Conservation (phyloP, 1,140 invertebrate species). For the Coboldia fuscipes region DNA sequence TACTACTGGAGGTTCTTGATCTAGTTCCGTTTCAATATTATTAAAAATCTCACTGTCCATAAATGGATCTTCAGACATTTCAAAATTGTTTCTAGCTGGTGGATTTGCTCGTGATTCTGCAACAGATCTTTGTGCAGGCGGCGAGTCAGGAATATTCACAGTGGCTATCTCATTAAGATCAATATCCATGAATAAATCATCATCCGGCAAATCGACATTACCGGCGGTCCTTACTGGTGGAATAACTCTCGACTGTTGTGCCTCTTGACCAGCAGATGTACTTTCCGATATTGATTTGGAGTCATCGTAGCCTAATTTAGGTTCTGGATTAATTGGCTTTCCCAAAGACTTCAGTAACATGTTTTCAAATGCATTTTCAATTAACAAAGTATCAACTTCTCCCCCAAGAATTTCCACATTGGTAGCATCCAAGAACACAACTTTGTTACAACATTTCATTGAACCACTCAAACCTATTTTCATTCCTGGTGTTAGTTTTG, state of each 20-base stretch:
- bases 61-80: too few relatives aligned
- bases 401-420: conserved; percentile 47
- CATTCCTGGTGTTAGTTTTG: conserved; percentile 35
- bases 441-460: conserved; percentile 41
- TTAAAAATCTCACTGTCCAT: too few relatives aligned
- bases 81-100: too few relatives aligned
- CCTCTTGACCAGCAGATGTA: background rate
- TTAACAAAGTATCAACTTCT: conserved; percentile 40
- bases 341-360: conserved; percentile 32
- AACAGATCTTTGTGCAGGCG: background rate
- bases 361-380: conserved; percentile 34
- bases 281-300: too few relatives aligned
- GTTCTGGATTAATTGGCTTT: conserved; percentile 24
- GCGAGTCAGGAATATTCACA: background rate
- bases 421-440: conserved; percentile 39
- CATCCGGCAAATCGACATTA: conserved; percentile 7
- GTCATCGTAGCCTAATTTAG: conserved; percentile 16
- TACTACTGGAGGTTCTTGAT: too few relatives aligned
- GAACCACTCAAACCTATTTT: conserved; percentile 37
- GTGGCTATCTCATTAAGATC: background rate
- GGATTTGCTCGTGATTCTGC: background rate
- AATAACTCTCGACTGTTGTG: background rate
- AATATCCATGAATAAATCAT: conserved; percentile 14
- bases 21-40: too few relatives aligned
- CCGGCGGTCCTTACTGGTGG: background rate